Evolutionary conservation across 2,113 vertebrate species (phyloP).

Genomic region (Eleginops maclovinus): DNA sequence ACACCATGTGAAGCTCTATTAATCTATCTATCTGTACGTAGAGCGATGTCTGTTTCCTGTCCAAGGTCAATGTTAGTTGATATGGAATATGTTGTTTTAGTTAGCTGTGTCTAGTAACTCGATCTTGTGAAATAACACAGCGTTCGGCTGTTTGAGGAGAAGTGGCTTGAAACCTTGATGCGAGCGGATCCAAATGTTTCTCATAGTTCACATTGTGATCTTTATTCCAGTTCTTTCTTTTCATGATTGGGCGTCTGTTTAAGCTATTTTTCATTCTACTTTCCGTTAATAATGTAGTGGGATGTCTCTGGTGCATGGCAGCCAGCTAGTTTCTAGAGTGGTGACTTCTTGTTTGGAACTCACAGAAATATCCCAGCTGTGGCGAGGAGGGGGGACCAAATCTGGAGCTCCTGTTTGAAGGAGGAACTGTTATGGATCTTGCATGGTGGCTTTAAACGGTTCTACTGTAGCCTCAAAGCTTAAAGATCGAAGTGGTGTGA

Average conservation of each 20-base stretch:
- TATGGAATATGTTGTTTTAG: slow-evolving; percentile 84
- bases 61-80: slow-evolving; percentile 80
- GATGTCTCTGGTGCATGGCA: slow-evolving; percentile 52
- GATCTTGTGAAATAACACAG: slow-evolving; percentile 79
- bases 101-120: slow-evolving; percentile 77
- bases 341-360: slow-evolving; percentile 55
- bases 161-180: slow-evolving; percentile 64
- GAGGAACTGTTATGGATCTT: slow-evolving; percentile 32
- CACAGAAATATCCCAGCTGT: slow-evolving; percentile 64
- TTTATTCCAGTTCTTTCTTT: slow-evolving; percentile 63
- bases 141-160: slow-evolving; percentile 59
- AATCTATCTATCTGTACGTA: slow-evolving; percentile 62
- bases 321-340: slow-evolving; percentile 32
- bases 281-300: slow-evolving; percentile 77
- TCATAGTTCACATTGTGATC: slow-evolving; percentile 79
- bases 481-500: background rate
- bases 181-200: slow-evolving; percentile 72
- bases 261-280: slow-evolving; percentile 75
- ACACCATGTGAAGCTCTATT: slow-evolving; percentile 48
- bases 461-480: background rate
- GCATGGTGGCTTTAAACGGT: background rate
- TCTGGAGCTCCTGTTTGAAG: slow-evolving; percentile 43
- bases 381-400: slow-evolving; percentile 34
- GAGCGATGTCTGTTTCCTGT: slow-evolving; percentile 68
- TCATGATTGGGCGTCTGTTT: slow-evolving; percentile 48